Evolutionary conservation across 2,113 vertebrate genomes (phyloP), one percentile per base, ranked within the genome.

Genomic region (Syrrhaptes paradoxus): DNA sequence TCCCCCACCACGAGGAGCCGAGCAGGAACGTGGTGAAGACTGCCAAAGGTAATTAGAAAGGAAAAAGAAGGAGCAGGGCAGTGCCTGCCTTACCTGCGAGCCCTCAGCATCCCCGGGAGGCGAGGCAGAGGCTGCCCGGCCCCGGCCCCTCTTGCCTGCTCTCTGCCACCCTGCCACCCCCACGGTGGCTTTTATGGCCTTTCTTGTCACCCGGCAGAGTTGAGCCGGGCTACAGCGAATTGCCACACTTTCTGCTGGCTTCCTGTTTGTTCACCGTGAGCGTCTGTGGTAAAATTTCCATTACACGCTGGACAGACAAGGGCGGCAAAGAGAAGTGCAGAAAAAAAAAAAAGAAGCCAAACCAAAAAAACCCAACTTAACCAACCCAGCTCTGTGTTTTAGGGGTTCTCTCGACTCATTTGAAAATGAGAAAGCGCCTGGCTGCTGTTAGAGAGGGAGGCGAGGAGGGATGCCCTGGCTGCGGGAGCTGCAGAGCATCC

Each of bases 221-320:
- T 13, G 71, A 95, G 79, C 90, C 0, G 18, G 94, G 91, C 94
- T 54, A 22, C 95, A 17, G 75, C 48, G 9, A 82, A 19, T 67
- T 88, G 96, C 96, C 97, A 96, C 96, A 85, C 93, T 96, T 85
- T 72, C 81, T 85, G 71, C 95, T 87, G 97, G 96, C 98, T 99
- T 99, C 98, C 98, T 99, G 98, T 99, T 99, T 98, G 98, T 97
- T 97, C 98, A 91, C 62, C 57, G 63, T 79, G 45, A 95, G 96
- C 79, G 91, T 59, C 97, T 96, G 97, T 88, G 98, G 97, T 98
- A 97, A 98, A 99, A 96, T 99, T 99, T 99, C 99, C 99, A 99
- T 99, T 97, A 98, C 98, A 98, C 94, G 54, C 93, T 98, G 97
- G 97, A 97, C 97, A 90, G 88, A 52, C 75, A 54, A 54, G 87